Percentiles rank a stretch among this genome's conserved stretches.
phyloP scores from a whole-genome alignment of 1,140 invertebrate species.

The Theocolax elegans region DNA sequence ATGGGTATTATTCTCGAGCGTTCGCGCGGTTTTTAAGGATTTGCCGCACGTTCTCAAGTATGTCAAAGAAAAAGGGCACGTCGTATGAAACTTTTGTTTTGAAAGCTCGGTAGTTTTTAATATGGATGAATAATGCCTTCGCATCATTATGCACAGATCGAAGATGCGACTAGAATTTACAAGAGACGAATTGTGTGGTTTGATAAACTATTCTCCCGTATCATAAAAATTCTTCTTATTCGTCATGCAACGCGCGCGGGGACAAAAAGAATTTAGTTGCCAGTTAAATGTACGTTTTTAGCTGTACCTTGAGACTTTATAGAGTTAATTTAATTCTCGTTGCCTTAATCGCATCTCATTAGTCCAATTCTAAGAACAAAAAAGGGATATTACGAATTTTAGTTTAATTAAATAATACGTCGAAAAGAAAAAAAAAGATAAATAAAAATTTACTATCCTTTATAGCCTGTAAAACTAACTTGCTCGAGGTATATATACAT shows the following conservation, averaged over 20 bases:
- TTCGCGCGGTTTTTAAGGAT: constrained; percentile 20
- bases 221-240: constrained; percentile 37
- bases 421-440: too few species aligned
- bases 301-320: constrained; percentile 7
- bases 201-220: constrained; percentile 35
- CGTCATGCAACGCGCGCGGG: constrained; percentile 23
- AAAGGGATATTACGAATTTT: too few species aligned
- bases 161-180: constrained; percentile 39
- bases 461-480: not conserved
- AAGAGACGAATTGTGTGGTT: not conserved
- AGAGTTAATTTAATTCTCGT: constrained; percentile 25
- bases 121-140: constrained; percentile 37
- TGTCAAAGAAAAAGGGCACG: constrained; percentile 42
- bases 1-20: not conserved
- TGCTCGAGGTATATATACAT: too few species aligned
- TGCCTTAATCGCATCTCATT: constrained; percentile 22
- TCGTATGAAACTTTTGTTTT: constrained; percentile 35
- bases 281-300: constrained; percentile 16
- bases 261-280: constrained; percentile 19
- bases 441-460: not conserved
- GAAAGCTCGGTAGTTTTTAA: constrained; percentile 37
- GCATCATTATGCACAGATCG: constrained; percentile 38
- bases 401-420: too few species aligned
- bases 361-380: constrained; percentile 3
- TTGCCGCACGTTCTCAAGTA: constrained; percentile 32